A percentile compares a stretch with the other conserved stretches of the same genome.
Conservation (phyloP, 1,140 invertebrate genomes). For the Cyclargus thomasi region DNA sequence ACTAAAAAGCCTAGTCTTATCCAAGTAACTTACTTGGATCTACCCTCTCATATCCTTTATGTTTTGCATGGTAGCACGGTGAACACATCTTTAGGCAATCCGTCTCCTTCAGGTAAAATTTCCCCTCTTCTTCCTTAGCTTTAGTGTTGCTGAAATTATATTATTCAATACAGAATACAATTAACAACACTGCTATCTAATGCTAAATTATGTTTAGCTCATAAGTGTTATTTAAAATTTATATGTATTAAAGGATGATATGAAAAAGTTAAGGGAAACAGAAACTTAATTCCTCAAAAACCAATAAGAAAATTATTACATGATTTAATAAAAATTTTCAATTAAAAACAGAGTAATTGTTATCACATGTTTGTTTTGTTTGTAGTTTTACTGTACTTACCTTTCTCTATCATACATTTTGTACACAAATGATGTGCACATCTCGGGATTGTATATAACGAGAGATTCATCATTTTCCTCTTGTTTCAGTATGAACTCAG, state of each 20-base stretch:
- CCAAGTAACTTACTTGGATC: conserved; percentile 34
- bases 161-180: neutral
- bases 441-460: conserved; percentile 46
- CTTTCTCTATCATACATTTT: conserved; percentile 38
- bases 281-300: too few species aligned
- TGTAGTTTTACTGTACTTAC: too few species aligned
- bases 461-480: conserved; percentile 43
- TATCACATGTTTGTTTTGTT: too few species aligned
- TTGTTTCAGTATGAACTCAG: conserved; percentile 48
- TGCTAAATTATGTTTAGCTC: too few species aligned
- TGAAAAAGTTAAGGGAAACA: too few species aligned
- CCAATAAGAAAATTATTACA: too few species aligned
- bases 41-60: conserved; percentile 37
- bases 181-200: neutral
- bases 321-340: too few species aligned
- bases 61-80: conserved; percentile 50
- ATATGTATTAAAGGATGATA: too few species aligned
- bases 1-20: too few species aligned
- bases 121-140: conserved; percentile 26
- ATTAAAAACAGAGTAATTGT: too few species aligned
- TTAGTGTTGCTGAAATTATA: conserved; percentile 23
- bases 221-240: too few species aligned
- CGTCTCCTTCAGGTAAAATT: conserved; percentile 45
- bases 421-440: conserved; percentile 40
- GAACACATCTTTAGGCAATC: conserved; percentile 42